Percentiles rank a stretch among this genome's conserved stretches.
phyloP scores from a whole-genome alignment of 37 sponge, comb jelly and placozoan genomes.

The Eunapius fragilis region DNA sequence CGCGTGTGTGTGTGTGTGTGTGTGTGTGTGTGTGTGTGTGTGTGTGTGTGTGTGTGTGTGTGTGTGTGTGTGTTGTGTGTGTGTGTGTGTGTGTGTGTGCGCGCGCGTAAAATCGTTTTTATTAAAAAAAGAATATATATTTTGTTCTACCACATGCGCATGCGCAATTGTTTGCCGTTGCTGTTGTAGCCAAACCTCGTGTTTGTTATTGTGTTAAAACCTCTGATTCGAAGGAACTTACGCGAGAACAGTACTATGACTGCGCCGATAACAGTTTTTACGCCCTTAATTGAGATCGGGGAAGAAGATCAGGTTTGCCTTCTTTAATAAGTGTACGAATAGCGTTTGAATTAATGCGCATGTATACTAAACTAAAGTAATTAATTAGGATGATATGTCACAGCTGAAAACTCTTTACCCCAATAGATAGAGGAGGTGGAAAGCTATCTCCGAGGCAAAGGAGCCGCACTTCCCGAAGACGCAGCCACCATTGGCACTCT shows the following conservation, averaged over 20 bases:
- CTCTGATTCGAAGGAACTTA: not conserved
- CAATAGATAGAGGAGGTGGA: slow-evolving; percentile 47
- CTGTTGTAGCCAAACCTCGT: not conserved
- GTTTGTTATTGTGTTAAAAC: too few species aligned
- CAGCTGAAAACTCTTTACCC: not conserved
- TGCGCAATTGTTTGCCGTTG: not conserved
- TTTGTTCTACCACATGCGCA: too few species aligned
- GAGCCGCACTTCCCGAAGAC: slow-evolving; percentile 5
- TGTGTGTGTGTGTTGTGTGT: too few species aligned
- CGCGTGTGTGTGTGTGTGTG: too few species aligned
- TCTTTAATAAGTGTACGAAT: not conserved
- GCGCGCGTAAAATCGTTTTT: too few species aligned
- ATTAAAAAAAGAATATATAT: too few species aligned
- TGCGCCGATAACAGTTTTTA: slow-evolving; percentile 50
- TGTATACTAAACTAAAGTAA: not conserved
- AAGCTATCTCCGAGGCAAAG: slow-evolving; percentile 55
- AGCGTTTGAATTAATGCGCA: not conserved
- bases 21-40: too few species aligned
- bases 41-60: too few species aligned
- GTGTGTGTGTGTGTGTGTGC: too few species aligned
- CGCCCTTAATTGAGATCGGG: slow-evolving; percentile 55
- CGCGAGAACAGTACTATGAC: slow-evolving; percentile 14
- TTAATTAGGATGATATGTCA: not conserved
- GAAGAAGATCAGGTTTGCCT: slow-evolving; percentile 62
- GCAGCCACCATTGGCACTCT: not conserved